Percentiles rank a stretch among this genome's conserved stretches.
Evolutionary conservation across 2,113 vertebrate species (phyloP).

Genomic region (Brevimyrus niger): DNA sequence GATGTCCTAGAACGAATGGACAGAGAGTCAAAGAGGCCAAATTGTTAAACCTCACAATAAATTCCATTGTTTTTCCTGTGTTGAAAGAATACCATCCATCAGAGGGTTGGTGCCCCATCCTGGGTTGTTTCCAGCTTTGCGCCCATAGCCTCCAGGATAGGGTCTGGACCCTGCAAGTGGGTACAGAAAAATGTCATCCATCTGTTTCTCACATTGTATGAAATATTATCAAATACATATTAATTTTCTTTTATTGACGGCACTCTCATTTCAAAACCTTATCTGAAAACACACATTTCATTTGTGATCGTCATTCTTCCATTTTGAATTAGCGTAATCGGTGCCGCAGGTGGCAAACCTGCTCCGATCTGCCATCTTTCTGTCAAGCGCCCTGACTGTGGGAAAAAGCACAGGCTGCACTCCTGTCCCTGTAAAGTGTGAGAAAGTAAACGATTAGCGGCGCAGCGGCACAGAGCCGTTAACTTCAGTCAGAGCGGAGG

Average conservation of each 20-base stretch:
- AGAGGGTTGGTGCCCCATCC: no score
- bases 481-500: neutral
- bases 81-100: no score
- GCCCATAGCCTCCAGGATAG: no score
- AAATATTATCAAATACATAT: neutral
- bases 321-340: neutral
- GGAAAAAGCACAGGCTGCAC: neutral
- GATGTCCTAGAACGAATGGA: no score
- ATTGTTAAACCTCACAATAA: no score
- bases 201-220: neutral
- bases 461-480: neutral
- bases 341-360: neutral
- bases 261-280: neutral
- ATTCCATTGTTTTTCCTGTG: no score
- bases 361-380: neutral
- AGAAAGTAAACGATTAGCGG: neutral
- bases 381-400: neutral
- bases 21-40: no score
- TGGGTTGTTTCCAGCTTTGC: no score
- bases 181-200: no score
- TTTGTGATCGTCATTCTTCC: neutral
- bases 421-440: neutral
- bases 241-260: neutral
- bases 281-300: neutral
- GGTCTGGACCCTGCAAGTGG: no score